Conservation (phyloP, 2,888 invertebrate genomes). For the Drosophila robusta region DNA sequence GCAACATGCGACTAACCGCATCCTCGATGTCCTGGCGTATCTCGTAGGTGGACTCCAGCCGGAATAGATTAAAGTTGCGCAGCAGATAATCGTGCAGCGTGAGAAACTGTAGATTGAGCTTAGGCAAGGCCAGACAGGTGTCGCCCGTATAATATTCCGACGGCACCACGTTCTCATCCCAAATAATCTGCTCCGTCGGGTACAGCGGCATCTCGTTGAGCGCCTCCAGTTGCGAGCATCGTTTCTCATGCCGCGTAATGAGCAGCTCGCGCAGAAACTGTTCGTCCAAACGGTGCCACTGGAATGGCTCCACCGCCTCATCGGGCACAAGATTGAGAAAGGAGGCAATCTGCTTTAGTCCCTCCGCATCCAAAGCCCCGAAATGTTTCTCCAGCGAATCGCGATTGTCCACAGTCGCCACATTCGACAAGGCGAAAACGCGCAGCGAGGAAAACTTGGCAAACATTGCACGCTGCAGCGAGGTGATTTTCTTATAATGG, state of each 20-base stretch:
- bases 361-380: constrained; percentile 89
- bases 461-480: constrained; percentile 97
- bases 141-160: constrained; percentile 98
- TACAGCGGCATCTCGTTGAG: constrained; percentile 99
- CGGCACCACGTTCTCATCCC: constrained; percentile 99
- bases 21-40: constrained; percentile 99
- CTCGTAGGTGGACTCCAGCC: constrained; percentile 97
- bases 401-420: constrained; percentile 97
- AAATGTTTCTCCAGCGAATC: constrained; percentile 92
- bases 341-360: constrained; percentile 93
- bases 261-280: constrained; percentile 94
- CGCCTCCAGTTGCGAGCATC: constrained; percentile 96
- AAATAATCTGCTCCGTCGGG: constrained; percentile 98
- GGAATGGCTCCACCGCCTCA: constrained; percentile 87
- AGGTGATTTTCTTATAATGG: constrained; percentile 96
- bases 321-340: constrained; percentile 95
- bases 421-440: constrained; percentile 95
- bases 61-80: constrained; percentile 98
- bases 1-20: constrained; percentile 96
- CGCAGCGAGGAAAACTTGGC: constrained; percentile 94
- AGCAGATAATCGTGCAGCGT: constrained; percentile 99
- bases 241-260: constrained; percentile 93
- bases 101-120: constrained; percentile 98
- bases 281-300: constrained; percentile 92
- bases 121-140: constrained; percentile 97